Evolutionary conservation across 2,888 invertebrate genomes (phyloP).

Genomic region (Cephus rjabovi): DNA sequence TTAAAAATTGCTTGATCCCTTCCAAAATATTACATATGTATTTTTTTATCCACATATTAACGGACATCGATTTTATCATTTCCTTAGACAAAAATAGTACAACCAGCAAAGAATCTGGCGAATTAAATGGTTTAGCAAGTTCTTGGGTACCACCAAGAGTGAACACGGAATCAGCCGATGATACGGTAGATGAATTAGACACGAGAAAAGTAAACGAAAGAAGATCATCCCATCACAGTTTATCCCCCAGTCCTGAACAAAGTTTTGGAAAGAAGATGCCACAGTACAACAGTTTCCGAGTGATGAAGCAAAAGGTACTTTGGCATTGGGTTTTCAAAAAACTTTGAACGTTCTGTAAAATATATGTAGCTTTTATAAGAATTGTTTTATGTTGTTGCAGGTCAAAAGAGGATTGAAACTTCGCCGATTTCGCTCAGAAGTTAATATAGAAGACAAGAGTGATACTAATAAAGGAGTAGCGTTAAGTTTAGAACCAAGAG

Average conservation of each 20-base stretch:
- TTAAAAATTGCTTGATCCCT: background rate
- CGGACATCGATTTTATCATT: background rate
- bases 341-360: background rate
- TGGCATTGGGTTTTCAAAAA: background rate
- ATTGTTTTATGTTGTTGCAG: slow-evolving; percentile 35
- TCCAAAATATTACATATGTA: background rate
- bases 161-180: slow-evolving; percentile 35
- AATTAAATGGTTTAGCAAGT: slow-evolving; percentile 42
- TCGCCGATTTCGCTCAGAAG: slow-evolving; percentile 65
- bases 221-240: slow-evolving; percentile 49
- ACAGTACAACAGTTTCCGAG: slow-evolving; percentile 61
- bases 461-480: slow-evolving; percentile 51
- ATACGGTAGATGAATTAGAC: slow-evolving; percentile 36
- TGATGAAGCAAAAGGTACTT: slow-evolving; percentile 64
- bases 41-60: background rate
- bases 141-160: slow-evolving; percentile 41
- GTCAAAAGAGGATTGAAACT: slow-evolving; percentile 63
- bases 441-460: slow-evolving; percentile 63
- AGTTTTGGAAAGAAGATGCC: slow-evolving; percentile 55
- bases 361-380: background rate
- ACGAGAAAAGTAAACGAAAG: slow-evolving; percentile 39
- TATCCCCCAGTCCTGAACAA: slow-evolving; percentile 57
- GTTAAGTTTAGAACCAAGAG: slow-evolving; percentile 58
- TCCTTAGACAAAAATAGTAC: slow-evolving; percentile 43
- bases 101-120: slow-evolving; percentile 49